Percentiles rank a stretch among this genome's conserved stretches.
These are phyloP conservation scores for Scaeva pyrastri DNA, from an alignment of 2,888 invertebrate species.

Conservation along the genomic window DNA sequence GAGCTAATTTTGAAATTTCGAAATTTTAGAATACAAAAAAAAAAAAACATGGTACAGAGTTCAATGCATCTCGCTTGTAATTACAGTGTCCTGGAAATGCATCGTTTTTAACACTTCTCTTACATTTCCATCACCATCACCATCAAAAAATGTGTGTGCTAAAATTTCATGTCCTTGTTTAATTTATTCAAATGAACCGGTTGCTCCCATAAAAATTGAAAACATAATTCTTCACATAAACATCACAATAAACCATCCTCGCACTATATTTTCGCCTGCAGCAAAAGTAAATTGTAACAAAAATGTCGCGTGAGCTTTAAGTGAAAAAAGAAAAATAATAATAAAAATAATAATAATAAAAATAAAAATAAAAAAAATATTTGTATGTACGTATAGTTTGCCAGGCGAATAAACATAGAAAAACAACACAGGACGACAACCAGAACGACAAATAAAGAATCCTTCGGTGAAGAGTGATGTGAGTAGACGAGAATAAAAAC, in stretches of 20 bases:
- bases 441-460: conserved; percentile 61
- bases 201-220: conserved; percentile 53
- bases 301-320: conserved; percentile 71
- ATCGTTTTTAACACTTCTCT: conserved; percentile 14
- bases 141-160: conserved; percentile 22
- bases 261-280: conserved; percentile 52
- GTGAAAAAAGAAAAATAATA: conserved; percentile 18
- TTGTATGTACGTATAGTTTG: too few species aligned
- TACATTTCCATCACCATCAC: neutral
- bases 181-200: conserved; percentile 48
- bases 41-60: conserved; percentile 4
- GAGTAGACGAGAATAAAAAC: conserved; percentile 36
- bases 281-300: conserved; percentile 49
- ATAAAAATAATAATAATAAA: conserved; percentile 8
- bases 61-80: conserved; percentile 37
- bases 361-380: neutral
- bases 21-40: too few species aligned
- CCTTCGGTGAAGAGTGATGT: conserved; percentile 44
- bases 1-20: conserved; percentile 29
- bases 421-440: conserved; percentile 65
- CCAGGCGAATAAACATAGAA: conserved; percentile 70
- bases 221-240: conserved; percentile 40
- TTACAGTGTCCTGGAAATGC: conserved; percentile 25
- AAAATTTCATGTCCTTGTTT: conserved; percentile 35
- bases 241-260: conserved; percentile 39